phyloP scores from a whole-genome alignment of 2,113 vertebrate genomes.

The Ceyx margarethae region DNA sequence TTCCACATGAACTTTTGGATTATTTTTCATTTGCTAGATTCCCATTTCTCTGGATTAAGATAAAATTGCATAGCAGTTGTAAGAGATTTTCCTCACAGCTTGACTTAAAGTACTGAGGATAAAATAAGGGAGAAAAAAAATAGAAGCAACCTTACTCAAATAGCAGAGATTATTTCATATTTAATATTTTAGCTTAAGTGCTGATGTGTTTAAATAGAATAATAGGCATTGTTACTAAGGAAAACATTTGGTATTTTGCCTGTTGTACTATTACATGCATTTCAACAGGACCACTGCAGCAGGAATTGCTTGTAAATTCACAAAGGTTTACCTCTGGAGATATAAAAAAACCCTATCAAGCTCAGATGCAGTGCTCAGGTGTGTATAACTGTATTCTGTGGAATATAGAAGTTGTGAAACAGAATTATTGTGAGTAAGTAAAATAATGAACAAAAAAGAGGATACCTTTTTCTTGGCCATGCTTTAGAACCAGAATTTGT shows the following conservation, averaged over 20 bases:
- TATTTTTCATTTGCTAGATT: conserved; percentile 44
- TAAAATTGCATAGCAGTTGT: conserved; percentile 41
- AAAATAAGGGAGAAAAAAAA: not conserved
- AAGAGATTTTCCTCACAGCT: conserved; percentile 56
- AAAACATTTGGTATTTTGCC: not conserved
- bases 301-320: conserved; percentile 27
- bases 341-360: conserved; percentile 29
- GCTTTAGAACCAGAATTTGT: conserved; percentile 9
- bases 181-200: not conserved
- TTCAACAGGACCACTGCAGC: not conserved
- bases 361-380: conserved; percentile 20
- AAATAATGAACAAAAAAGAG: conserved; percentile 37
- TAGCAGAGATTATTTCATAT: not conserved
- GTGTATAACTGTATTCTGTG: conserved; percentile 45
- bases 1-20: conserved; percentile 15
- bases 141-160: not conserved
- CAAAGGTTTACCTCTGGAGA: conserved; percentile 16
- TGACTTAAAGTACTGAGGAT: conserved; percentile 7
- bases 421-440: conserved; percentile 24
- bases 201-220: conserved; percentile 13
- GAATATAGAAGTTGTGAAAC: conserved; percentile 41
- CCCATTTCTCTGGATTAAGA: conserved; percentile 39
- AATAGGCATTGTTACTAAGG: not conserved
- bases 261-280: not conserved
- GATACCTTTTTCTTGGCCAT: not conserved